Conservation (phyloP, 2,888 invertebrate species). For the Alviniconcha strummeri region DNA sequence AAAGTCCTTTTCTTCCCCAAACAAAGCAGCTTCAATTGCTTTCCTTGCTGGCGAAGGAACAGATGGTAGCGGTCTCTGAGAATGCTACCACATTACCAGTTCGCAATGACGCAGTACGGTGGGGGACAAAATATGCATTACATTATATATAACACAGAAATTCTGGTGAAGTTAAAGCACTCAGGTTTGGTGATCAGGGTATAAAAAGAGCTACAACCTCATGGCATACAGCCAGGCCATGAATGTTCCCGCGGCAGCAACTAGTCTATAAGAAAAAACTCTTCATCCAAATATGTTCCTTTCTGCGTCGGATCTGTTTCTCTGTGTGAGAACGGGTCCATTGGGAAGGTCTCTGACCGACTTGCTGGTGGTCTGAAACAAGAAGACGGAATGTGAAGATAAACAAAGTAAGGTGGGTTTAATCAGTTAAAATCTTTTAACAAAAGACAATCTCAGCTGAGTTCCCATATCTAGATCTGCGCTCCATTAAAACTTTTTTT, state of each 20-base stretch:
- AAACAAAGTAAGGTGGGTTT: not conserved
- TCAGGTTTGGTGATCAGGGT: constrained; percentile 11
- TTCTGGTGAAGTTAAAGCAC: constrained; percentile 11
- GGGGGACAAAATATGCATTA: too few species aligned
- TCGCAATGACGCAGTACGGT: too few species aligned
- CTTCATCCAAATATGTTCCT: constrained; percentile 65
- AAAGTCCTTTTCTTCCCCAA: too few species aligned
- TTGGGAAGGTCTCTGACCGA: constrained; percentile 66
- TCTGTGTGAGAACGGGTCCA: constrained; percentile 53
- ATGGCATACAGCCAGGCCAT: not conserved
- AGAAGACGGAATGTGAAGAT: not conserved
- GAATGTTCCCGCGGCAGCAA: not conserved
- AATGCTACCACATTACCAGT: too few species aligned
- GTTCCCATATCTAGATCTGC: too few species aligned
- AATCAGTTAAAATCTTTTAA: not conserved
- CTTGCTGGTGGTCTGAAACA: constrained; percentile 34
- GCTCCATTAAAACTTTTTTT: too few species aligned
- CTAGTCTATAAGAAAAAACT: constrained; percentile 66
- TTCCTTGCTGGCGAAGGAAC: too few species aligned
- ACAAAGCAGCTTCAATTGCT: too few species aligned
- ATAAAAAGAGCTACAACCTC: not conserved
- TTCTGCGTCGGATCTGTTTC: constrained; percentile 49
- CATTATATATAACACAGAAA: too few species aligned
- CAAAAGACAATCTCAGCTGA: not conserved
- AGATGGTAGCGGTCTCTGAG: too few species aligned